Evolutionary conservation across 2,113 vertebrate species (phyloP), one percentile per base, ranked within the genome.

Genomic region (Ochotona curzoniae): DNA sequence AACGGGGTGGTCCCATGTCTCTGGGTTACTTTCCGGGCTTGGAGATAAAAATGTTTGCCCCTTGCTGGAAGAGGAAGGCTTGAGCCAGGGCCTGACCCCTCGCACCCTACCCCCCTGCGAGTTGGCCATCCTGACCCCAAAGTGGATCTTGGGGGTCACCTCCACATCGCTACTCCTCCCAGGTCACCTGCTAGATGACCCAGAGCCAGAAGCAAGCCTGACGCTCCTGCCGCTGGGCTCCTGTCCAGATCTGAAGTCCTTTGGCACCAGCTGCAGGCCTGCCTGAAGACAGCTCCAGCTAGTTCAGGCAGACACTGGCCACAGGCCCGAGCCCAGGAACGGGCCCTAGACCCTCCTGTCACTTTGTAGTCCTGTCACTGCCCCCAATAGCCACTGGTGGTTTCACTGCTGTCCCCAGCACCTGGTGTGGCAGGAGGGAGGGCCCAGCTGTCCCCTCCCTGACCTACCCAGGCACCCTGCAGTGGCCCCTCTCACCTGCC

Each of bases 41-140:
- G 51, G 49, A 38, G n/a, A 30, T 23, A 21, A 64, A 82, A 38
- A 17, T 6, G 7, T 63, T 7, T 63, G 51, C 2, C 7, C 7
- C 17, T 1, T 10, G 4, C 12, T 15, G 21, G 28, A 49, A 64
- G 91, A 60, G 49, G 70, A 25, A 8, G 61, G 51, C 38, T 10
- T 9, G 23, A 78, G 35, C 47, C 30, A 26, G 26, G 10, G 2
- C 12, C 18, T 4, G 44, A 54, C 44, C 7, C 17, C 8, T 2
- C 44, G 2, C 0, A n/a, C n/a, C 54, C 11, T 30, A 1, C 28
- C 15, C 2, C 21, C 20, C 2, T 66, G 6, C 25, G 15, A 11
- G n/a, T 13, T 35, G 44, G 32, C 20, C 9, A 12, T 49, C 47
- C 44, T 81, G 25, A 71, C 54, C 74, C 51, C 30, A 64, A 3